A percentile compares a stretch with the other conserved stretches of the same genome.
phyloP scores from a whole-genome alignment of 1,140 invertebrate species.

The Tetramorium parvispinum region DNA sequence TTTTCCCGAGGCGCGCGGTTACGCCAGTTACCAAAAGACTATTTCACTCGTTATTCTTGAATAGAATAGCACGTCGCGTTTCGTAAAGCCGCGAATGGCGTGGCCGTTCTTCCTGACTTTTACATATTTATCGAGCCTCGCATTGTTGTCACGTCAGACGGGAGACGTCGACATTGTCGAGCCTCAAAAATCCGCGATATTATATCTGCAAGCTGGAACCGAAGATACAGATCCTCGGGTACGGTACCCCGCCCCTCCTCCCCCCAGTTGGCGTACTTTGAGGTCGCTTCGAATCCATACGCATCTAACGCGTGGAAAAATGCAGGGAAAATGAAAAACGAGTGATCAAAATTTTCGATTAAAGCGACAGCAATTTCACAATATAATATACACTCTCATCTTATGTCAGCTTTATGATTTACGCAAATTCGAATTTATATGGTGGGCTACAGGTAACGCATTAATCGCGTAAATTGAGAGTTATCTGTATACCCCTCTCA shows the following conservation, averaged over 20 bases:
- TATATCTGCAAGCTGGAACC: slow-evolving; percentile 57
- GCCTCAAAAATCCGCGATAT: slow-evolving; percentile 71
- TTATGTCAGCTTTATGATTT: slow-evolving; percentile 30
- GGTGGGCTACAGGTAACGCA: slow-evolving; percentile 13
- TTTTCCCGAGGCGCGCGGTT: not conserved
- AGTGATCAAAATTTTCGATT: slow-evolving; percentile 31
- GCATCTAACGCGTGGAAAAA: slow-evolving; percentile 5
- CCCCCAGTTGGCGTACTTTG: not conserved
- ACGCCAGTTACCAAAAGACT: not conserved
- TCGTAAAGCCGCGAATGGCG: slow-evolving; percentile 65
- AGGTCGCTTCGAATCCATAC: not conserved
- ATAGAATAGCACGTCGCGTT: slow-evolving; percentile 49
- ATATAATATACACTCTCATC: not conserved
- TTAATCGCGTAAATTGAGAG: slow-evolving; percentile 46
- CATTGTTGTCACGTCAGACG: slow-evolving; percentile 76
- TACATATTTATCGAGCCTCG: slow-evolving; percentile 78
- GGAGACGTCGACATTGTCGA: slow-evolving; percentile 72
- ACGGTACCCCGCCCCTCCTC: not conserved
- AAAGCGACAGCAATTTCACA: not conserved
- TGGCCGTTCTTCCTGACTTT: slow-evolving; percentile 73
- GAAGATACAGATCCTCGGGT: slow-evolving; percentile 25
- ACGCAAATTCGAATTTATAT: slow-evolving; percentile 26
- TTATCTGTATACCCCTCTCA: slow-evolving; percentile 2
- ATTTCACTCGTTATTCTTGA: slow-evolving; percentile 41
- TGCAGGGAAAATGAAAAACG: not conserved